Evolutionary conservation across 1,140 invertebrate species (phyloP), one percentile per base, ranked within the genome.

Genomic region (Drosophila kohkoa): DNA sequence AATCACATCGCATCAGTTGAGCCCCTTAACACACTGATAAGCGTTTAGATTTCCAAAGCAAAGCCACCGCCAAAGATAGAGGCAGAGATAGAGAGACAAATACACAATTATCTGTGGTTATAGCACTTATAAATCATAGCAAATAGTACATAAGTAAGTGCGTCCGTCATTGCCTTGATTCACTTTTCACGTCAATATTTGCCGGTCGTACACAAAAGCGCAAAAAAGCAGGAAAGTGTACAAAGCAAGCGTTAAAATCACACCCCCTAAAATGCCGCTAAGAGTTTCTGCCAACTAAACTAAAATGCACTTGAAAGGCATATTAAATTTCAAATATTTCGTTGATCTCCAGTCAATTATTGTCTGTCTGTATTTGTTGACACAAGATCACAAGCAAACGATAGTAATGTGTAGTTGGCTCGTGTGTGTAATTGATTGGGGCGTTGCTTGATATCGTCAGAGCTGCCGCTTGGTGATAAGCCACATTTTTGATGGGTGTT

Each of bases 211-310:
- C 55, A 75, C 72, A 70, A 35, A 41, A 41, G 28, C 35, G 35
- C 20, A 25, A 25, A 25, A 25, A 25, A 51, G 30, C 60, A 15
- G 54, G n/a, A 28, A n/a, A 28, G 20, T 58, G 38, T 28, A 64
- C 32, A 11, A 77, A 72, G 55, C 54, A 60, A 60, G 81, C 65
- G 76, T 66, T 32, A 86, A 77, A 71, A 73, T 88, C 79, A 88
- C 83, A 88, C 82, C 71, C 68, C 70, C 62, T 59, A 45, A 86
- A 87, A 67, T 72, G 75, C 38, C 76, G 68, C 67, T 82, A 70
- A 77, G 45, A 62, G 68, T 64, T 69, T 69, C 63, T 59, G 66
- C 45, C 52, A 54, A 79, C 38, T 63, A 57, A 62, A 67, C 49
- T 10, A 38, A 25, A 67, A 62, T 65, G 41, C 32, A 64, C 62